Evolutionary conservation across 2,888 invertebrate species (phyloP).

Genomic region (Sicus ferrugineus): DNA sequence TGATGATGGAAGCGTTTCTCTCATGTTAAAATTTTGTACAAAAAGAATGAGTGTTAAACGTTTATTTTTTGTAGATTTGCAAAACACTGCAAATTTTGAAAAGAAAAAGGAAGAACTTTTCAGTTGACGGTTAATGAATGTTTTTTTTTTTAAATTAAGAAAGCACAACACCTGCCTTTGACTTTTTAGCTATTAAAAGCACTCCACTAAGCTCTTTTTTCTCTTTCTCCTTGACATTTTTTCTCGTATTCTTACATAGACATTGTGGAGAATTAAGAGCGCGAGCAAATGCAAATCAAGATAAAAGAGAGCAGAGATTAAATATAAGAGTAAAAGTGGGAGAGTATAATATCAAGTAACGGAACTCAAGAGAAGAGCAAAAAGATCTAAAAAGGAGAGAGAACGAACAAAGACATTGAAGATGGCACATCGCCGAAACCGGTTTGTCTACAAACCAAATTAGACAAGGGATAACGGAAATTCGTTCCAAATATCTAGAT

Average conservation of each 20-base stretch:
- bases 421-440: no score
- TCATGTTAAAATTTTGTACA: slow-evolving; percentile 31
- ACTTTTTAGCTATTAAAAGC: slow-evolving; percentile 47
- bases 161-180: slow-evolving; percentile 55
- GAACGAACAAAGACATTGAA: no score
- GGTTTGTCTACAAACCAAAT: no score
- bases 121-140: background rate
- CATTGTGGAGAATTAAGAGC: no score
- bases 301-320: no score
- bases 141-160: slow-evolving; percentile 23
- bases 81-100: slow-evolving; percentile 40
- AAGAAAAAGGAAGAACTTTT: background rate
- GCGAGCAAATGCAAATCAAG: no score
- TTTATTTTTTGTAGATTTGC: background rate
- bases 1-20: slow-evolving; percentile 15
- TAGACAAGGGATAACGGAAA: no score
- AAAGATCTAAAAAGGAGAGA: no score
- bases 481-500: no score
- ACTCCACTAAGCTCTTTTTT: slow-evolving; percentile 40
- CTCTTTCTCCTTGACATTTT: slow-evolving; percentile 17
- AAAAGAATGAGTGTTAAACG: slow-evolving; percentile 7
- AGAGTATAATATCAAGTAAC: no score
- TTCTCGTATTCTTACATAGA: slow-evolving; percentile 10
- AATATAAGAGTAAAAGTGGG: no score
- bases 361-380: no score